Conservation (phyloP, 2,113 vertebrate genomes). For the Elachura formosa region DNA sequence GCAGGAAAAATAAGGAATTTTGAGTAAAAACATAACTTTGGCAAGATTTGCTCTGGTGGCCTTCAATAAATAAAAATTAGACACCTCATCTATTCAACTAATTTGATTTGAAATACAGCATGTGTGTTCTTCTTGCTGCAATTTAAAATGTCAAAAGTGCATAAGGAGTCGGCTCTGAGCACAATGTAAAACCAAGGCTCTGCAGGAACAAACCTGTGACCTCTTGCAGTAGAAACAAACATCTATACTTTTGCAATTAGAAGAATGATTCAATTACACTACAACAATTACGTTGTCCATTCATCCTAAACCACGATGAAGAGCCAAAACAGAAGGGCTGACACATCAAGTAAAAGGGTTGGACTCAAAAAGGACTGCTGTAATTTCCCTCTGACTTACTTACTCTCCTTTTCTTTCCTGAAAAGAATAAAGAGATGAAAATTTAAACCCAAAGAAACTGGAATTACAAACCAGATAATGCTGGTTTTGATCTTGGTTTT, state of each 20-base stretch:
- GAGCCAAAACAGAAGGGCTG: background rate
- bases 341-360: background rate
- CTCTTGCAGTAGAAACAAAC: background rate
- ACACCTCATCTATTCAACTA: background rate
- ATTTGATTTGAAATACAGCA: background rate
- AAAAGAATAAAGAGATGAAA: background rate
- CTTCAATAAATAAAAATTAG: constrained; percentile 14
- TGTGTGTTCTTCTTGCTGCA: background rate
- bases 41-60: background rate
- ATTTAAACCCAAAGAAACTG: background rate
- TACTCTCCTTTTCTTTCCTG: background rate
- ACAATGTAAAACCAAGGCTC: background rate
- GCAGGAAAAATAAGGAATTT: background rate
- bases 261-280: background rate
- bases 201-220: background rate
- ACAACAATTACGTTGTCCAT: background rate
- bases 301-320: background rate
- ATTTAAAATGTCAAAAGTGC: background rate
- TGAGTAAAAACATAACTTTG: background rate
- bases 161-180: background rate
- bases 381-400: background rate
- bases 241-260: background rate
- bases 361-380: background rate
- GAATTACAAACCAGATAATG: background rate
- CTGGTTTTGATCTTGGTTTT: background rate